Conservation (phyloP, 2,797 vertebrate species). For the Selene dorsalis region DNA sequence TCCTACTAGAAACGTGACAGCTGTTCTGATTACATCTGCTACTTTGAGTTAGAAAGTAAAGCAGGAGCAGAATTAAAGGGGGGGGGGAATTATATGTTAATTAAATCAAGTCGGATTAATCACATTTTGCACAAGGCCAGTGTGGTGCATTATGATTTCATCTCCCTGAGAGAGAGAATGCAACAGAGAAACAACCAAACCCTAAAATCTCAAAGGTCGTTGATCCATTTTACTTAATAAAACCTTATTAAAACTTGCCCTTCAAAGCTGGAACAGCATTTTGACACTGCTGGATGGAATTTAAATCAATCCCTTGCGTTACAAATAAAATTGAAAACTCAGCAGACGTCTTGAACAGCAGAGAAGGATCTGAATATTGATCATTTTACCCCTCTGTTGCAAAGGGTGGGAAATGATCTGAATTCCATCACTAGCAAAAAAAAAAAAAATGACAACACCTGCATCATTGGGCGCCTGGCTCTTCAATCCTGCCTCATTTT, state of each 20-base stretch:
- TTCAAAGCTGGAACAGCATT: constrained; percentile 51
- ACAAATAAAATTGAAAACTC: constrained; percentile 35
- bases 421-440: constrained; percentile 20
- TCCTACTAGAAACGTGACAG: constrained; percentile 20
- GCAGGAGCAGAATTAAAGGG: neutral
- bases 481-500: constrained; percentile 21
- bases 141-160: constrained; percentile 42
- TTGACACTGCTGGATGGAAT: constrained; percentile 48
- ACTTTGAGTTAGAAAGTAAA: neutral
- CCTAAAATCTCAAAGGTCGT: constrained; percentile 41
- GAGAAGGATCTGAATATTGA: constrained; percentile 22
- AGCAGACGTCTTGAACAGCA: constrained; percentile 29
- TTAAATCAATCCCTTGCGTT: constrained; percentile 49
- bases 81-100: constrained; percentile 26
- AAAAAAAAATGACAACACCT: constrained; percentile 21
- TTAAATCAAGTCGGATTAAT: constrained; percentile 45
- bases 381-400: constrained; percentile 9
- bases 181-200: constrained; percentile 30
- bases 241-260: constrained; percentile 50
- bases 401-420: constrained; percentile 29
- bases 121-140: constrained; percentile 47
- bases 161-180: constrained; percentile 44
- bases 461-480: constrained; percentile 38
- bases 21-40: constrained; percentile 23
- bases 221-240: constrained; percentile 56